Percentiles rank a stretch among this genome's conserved stretches.
phyloP scores from a whole-genome alignment of 2,888 invertebrate species.

The Punctoribates punctum region DNA sequence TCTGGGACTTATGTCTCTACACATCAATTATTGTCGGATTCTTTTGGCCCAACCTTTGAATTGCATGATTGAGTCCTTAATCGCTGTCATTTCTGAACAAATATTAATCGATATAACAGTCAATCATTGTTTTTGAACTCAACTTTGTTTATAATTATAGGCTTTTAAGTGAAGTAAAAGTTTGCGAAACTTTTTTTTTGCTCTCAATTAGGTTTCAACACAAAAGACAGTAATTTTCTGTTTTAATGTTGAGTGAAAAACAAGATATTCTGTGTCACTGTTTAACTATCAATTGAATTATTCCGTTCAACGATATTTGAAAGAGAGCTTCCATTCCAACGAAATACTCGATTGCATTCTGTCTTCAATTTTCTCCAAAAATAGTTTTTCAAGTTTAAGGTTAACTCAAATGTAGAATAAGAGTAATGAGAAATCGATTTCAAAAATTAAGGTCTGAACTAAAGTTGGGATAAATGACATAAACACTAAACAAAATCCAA shows the following conservation, averaged over 20 bases:
- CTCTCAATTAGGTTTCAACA: not conserved
- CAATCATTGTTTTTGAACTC: not conserved
- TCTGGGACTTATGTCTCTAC: not conserved
- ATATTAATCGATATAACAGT: not conserved
- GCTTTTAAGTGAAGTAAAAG: not conserved
- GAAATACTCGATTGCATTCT: too few relatives aligned
- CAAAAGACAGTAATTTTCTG: too few relatives aligned
- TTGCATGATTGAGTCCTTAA: conserved; percentile 14
- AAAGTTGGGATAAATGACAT: not conserved
- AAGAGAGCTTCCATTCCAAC: too few relatives aligned
- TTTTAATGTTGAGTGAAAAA: too few relatives aligned
- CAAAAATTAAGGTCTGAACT: not conserved
- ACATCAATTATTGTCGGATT: not conserved
- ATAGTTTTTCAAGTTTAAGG: conserved; percentile 28
- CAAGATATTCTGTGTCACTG: too few relatives aligned
- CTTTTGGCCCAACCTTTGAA: not conserved
- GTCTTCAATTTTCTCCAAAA: not conserved
- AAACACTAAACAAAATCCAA: not conserved
- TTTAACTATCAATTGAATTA: too few relatives aligned
- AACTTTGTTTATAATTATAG: not conserved
- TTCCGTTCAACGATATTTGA: too few relatives aligned
- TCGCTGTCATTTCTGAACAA: not conserved
- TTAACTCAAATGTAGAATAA: not conserved
- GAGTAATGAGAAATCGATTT: not conserved
- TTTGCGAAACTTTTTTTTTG: not conserved